Evolutionary conservation across 2,888 invertebrate genomes (phyloP).

Genomic region (Stenolophus ochropezus): DNA sequence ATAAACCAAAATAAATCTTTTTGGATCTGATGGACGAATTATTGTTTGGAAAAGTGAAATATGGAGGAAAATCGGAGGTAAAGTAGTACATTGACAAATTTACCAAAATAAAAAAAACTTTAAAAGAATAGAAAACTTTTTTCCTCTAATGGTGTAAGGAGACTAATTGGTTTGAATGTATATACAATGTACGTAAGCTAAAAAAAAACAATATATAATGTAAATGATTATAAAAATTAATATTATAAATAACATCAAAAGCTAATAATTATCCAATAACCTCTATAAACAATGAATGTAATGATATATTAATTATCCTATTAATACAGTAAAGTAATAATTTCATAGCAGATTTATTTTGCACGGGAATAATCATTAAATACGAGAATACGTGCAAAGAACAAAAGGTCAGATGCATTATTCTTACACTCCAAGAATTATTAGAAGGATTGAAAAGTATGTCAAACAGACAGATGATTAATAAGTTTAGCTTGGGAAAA

Average conservation of each 20-base stretch:
- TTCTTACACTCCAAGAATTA: background rate
- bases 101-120: too few species aligned
- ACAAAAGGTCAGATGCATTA: slow-evolving; percentile 29
- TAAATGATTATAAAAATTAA: background rate
- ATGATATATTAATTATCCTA: slow-evolving; percentile 37
- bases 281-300: background rate
- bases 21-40: too few species aligned
- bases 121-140: too few species aligned
- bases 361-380: slow-evolving; percentile 11
- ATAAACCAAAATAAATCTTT: too few species aligned
- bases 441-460: slow-evolving; percentile 19
- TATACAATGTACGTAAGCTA: background rate
- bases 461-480: background rate
- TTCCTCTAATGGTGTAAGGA: too few species aligned
- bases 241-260: background rate
- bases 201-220: background rate
- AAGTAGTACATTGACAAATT: too few species aligned
- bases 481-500: background rate
- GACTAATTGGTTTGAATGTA: background rate
- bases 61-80: too few species aligned
- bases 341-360: slow-evolving; percentile 30
- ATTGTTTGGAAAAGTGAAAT: too few species aligned
- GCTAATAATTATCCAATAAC: background rate
- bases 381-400: slow-evolving; percentile 14
- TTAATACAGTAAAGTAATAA: slow-evolving; percentile 31